These are phyloP conservation scores for Corythornis leucogaster DNA, from an alignment of 2,797 vertebrate species.

Conservation along the genomic window DNA sequence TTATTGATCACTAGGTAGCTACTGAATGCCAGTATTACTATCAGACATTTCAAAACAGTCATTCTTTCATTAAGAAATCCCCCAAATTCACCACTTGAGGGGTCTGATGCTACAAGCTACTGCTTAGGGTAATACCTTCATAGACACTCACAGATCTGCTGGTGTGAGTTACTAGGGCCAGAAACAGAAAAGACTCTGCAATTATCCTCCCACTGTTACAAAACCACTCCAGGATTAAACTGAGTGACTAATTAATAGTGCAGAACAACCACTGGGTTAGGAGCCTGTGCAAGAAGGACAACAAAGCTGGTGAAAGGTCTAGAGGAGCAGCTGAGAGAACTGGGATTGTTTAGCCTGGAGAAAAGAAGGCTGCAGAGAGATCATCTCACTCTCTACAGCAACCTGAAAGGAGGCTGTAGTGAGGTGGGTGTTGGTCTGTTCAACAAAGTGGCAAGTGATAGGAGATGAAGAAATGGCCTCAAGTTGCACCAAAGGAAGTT, in stretches of 20 bases:
- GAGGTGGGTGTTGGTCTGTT: too few relatives aligned
- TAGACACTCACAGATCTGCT: background rate
- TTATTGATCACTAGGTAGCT: background rate
- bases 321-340: too few relatives aligned
- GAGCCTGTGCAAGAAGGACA: background rate
- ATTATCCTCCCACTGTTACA: background rate
- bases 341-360: too few relatives aligned
- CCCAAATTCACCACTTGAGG: background rate
- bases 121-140: background rate
- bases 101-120: background rate
- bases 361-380: too few relatives aligned
- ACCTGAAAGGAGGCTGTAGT: too few relatives aligned
- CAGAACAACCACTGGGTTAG: background rate
- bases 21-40: background rate
- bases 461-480: too few relatives aligned
- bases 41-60: background rate
- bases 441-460: too few relatives aligned
- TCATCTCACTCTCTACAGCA: too few relatives aligned
- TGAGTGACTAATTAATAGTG: background rate
- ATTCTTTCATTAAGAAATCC: background rate
- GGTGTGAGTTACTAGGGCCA: background rate
- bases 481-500: too few relatives aligned
- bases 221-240: background rate
- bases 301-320: too few relatives aligned
- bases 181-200: background rate